Percentiles rank a stretch among this genome's conserved stretches.
Conservation (phyloP, 2,797 vertebrate species). For the Caiman crocodilus region DNA sequence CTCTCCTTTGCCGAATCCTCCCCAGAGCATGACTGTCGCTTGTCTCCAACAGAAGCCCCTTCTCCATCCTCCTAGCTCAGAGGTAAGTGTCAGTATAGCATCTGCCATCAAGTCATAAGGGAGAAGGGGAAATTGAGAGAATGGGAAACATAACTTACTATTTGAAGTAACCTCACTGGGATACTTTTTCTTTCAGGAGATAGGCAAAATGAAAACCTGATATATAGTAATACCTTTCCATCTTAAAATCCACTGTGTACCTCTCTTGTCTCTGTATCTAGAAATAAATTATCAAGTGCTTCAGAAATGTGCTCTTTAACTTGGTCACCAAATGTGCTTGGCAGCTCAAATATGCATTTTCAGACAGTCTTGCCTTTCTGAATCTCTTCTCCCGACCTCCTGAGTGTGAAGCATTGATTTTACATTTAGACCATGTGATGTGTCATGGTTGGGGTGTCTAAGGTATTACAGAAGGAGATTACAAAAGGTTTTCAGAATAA, state of each 20-base stretch:
- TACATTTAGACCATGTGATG: neutral
- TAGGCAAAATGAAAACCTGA: neutral
- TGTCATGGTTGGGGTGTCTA: neutral
- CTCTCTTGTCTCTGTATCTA: slow-evolving; percentile 4
- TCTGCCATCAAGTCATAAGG: neutral
- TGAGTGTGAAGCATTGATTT: neutral
- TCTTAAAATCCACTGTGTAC: neutral
- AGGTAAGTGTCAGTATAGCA: neutral
- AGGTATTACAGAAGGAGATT: neutral
- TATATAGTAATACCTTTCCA: neutral
- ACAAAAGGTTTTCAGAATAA: neutral
- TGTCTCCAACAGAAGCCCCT: slow-evolving; percentile 9
- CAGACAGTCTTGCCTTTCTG: neutral
- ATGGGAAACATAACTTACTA: neutral
- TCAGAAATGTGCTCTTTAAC: neutral
- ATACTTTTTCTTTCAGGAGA: slow-evolving; percentile 21
- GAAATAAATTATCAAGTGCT: slow-evolving; percentile 19
- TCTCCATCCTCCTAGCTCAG: neutral
- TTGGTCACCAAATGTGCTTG: neutral
- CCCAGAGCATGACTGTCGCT: neutral
- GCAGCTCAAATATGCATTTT: neutral
- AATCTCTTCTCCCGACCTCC: neutral
- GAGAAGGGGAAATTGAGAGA: neutral
- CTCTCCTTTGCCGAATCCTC: neutral
- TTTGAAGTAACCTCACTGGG: slow-evolving; percentile 17